A percentile compares a stretch with the other conserved stretches of the same genome.
Conservation (phyloP, 2,113 vertebrate genomes). For the Hyperopisus bebe region DNA sequence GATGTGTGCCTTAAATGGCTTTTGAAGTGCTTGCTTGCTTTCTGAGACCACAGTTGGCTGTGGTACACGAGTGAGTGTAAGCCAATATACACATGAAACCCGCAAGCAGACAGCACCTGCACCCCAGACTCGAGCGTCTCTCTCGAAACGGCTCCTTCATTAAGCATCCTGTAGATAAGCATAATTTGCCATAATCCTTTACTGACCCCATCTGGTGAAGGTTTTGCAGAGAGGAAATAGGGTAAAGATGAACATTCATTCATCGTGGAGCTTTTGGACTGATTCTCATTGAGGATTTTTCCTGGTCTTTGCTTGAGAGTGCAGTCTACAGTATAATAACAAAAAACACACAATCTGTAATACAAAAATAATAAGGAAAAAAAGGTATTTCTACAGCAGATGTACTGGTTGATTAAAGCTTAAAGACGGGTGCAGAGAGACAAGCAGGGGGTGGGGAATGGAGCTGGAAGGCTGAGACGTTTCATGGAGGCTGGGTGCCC, state of each 20-base stretch:
- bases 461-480: background rate
- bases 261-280: background rate
- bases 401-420: background rate
- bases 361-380: background rate
- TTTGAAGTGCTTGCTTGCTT: conserved; percentile 50
- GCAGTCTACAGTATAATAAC: background rate
- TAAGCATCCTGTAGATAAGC: conserved; percentile 4
- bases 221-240: conserved; percentile 42
- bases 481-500: background rate
- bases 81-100: conserved; percentile 27
- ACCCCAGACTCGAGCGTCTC: conserved; percentile 16
- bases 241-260: background rate
- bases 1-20: conserved; percentile 47
- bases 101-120: conserved; percentile 24
- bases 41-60: conserved; percentile 43
- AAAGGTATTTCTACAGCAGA: background rate
- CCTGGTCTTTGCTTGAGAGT: background rate
- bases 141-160: conserved; percentile 36
- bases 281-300: background rate
- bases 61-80: conserved; percentile 5
- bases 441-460: background rate
- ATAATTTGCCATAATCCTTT: conserved; percentile 39
- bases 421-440: background rate
- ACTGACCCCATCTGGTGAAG: conserved; percentile 54
- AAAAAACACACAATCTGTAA: background rate